Conservation (phyloP, 2,888 invertebrate genomes). For the Neria commutata region DNA sequence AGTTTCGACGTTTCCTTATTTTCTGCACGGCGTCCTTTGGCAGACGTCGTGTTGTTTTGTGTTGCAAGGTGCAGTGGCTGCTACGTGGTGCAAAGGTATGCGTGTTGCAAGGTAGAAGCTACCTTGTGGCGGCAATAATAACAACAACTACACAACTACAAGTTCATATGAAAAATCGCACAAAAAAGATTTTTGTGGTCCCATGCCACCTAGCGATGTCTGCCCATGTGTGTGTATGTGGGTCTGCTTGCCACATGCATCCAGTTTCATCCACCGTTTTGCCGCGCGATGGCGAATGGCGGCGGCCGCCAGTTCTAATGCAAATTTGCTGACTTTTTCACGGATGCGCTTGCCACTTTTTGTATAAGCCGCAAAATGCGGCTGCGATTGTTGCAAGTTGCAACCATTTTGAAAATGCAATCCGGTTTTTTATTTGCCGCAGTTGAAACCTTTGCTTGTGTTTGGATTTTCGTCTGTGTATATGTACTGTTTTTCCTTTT, state of each 20-base stretch:
- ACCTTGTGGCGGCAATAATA: neutral
- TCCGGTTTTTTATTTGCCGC: conserved; percentile 3
- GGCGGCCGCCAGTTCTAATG: conserved; percentile 5
- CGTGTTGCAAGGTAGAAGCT: neutral
- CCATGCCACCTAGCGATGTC: neutral
- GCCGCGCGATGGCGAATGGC: neutral
- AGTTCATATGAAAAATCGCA: neutral
- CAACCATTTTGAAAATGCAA: neutral
- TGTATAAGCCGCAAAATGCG: too few relatives aligned
- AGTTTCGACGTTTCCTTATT: conserved; percentile 2
- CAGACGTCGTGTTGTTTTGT: conserved; percentile 2
- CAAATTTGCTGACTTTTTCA: neutral
- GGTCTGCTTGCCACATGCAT: too few relatives aligned
- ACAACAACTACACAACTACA: neutral
- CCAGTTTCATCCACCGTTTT: neutral
- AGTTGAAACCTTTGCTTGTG: neutral
- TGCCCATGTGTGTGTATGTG: too few relatives aligned
- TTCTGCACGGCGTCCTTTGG: neutral
- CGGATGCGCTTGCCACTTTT: too few relatives aligned
- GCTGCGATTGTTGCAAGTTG: neutral
- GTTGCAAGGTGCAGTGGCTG: conserved; percentile 22
- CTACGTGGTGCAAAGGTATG: neutral
- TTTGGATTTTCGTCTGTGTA: neutral
- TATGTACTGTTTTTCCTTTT: conserved; percentile 6
- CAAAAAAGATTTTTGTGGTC: neutral